phyloP scores from a whole-genome alignment of 2,797 vertebrate genomes.

The Aldrovandia affinis region DNA sequence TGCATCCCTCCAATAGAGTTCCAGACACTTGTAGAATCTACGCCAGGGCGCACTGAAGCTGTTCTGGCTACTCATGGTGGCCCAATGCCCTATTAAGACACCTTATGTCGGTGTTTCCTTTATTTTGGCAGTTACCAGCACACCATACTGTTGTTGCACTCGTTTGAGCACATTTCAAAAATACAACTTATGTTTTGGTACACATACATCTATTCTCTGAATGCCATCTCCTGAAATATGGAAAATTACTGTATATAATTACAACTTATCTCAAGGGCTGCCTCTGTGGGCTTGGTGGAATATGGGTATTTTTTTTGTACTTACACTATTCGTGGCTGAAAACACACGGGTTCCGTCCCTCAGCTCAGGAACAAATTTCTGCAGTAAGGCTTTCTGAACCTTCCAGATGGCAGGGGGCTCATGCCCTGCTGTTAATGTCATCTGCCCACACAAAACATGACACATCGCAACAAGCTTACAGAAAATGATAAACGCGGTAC shows the following conservation, averaged over 20 bases:
- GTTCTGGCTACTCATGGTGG: too few species aligned
- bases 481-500: constrained; percentile 24
- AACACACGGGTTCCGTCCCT: constrained; percentile 93
- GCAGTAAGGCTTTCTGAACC: constrained; percentile 96
- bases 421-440: constrained; percentile 85
- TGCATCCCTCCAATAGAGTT: too few species aligned
- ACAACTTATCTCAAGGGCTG: not conserved
- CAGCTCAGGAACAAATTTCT: constrained; percentile 97
- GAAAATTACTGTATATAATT: not conserved
- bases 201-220: not conserved
- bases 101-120: too few species aligned
- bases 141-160: too few species aligned
- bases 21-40: too few species aligned
- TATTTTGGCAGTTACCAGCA: too few species aligned
- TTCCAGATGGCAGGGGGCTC: constrained; percentile 99
- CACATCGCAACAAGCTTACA: constrained; percentile 33
- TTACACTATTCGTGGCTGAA: constrained; percentile 97
- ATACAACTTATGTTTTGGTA: too few species aligned
- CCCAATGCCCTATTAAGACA: too few species aligned
- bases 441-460: constrained; percentile 65
- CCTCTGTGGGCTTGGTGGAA: constrained; percentile 1
- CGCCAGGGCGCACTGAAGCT: too few species aligned
- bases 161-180: too few species aligned
- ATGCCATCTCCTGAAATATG: not conserved
- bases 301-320: constrained; percentile 55